Conservation (phyloP, 2,888 invertebrate genomes). For the Agrochola circellaris region DNA sequence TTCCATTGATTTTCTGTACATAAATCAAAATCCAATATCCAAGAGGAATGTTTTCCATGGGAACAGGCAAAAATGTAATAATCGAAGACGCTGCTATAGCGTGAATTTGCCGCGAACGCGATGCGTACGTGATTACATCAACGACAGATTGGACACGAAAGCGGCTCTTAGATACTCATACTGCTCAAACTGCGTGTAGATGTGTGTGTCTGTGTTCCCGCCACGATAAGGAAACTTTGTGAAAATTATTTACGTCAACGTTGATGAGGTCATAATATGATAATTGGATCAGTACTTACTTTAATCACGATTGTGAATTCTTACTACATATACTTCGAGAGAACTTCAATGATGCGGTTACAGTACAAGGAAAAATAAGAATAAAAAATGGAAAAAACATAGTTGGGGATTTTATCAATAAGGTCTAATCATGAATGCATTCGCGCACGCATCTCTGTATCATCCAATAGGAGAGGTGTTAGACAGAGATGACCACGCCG, state of each 20-base stretch:
- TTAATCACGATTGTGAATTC: conserved; percentile 27
- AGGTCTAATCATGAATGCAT: conserved; percentile 70
- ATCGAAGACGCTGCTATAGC: conserved; percentile 7
- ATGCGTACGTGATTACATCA: conserved; percentile 73
- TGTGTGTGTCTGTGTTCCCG: conserved; percentile 4
- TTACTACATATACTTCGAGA: conserved; percentile 7
- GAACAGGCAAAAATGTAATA: conserved; percentile 32
- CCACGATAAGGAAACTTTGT: conserved; percentile 42
- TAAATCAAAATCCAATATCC: conserved; percentile 11
- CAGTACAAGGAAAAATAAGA: conserved; percentile 35
- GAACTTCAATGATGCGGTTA: conserved; percentile 25
- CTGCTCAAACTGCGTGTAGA: conserved; percentile 9
- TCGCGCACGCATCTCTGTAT: conserved; percentile 68
- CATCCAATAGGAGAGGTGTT: conserved; percentile 68
- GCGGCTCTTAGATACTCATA: conserved; percentile 61
- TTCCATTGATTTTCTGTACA: neutral
- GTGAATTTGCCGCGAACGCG: conserved; percentile 34
- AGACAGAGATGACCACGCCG: conserved; percentile 73
- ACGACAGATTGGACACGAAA: conserved; percentile 75
- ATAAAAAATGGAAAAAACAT: conserved; percentile 11
- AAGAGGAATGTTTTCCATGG: conserved; percentile 30
- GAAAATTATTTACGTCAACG: conserved; percentile 36
- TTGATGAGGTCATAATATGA: conserved; percentile 25
- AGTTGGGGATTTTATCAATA: conserved; percentile 49
- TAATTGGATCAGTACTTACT: conserved; percentile 20